Percentiles rank a stretch among this genome's conserved stretches.
Conservation (phyloP, 2,797 vertebrate genomes). For the Zenarchopterus dispar region DNA sequence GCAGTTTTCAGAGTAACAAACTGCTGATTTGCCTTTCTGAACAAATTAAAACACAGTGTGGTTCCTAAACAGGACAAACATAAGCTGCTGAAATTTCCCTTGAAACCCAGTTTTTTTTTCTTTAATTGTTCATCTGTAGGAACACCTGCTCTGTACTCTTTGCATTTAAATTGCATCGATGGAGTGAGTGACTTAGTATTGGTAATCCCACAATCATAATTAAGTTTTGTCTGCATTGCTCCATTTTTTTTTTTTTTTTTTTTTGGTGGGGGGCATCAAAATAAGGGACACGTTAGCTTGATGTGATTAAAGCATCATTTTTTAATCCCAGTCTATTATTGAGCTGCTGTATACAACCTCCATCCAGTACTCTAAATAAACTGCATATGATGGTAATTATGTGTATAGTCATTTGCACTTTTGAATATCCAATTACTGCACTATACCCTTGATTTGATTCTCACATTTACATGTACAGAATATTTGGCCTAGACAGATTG, state of each 20-base stretch:
- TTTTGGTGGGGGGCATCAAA: neutral
- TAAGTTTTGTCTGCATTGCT: conserved; percentile 6
- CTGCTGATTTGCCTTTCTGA: neutral
- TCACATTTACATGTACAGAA: conserved; percentile 17
- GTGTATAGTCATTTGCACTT: no score
- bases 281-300: neutral
- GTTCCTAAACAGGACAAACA: neutral
- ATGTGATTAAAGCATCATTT: no score
- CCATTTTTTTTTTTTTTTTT: neutral
- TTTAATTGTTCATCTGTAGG: neutral
- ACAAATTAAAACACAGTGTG: neutral
- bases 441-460: conserved; percentile 5
- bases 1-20: neutral
- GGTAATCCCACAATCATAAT: conserved; percentile 14
- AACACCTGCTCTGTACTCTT: neutral
- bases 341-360: no score
- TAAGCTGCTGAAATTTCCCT: neutral
- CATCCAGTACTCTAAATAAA: no score
- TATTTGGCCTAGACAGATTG: conserved; percentile 14
- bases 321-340: no score
- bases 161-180: neutral
- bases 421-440: no score
- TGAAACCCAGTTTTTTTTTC: neutral
- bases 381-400: no score
- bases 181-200: neutral